phyloP scores from a whole-genome alignment of 2,797 vertebrate genomes.

The Myotis myotis region DNA sequence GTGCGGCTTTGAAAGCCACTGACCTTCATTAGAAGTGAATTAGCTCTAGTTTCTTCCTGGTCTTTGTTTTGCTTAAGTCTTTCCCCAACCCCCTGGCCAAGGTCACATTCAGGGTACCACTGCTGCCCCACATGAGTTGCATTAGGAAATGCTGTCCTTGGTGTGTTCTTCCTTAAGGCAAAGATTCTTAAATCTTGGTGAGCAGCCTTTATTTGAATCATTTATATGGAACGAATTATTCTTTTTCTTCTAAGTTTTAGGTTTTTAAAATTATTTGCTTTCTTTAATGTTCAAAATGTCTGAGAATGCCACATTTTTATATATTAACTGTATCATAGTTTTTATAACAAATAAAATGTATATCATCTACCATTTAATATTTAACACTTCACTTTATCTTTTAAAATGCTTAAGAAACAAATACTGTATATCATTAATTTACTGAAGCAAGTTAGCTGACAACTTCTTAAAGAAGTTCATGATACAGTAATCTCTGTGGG shows the following conservation, averaged over 20 bases:
- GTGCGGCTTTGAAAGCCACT: not conserved
- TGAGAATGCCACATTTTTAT: not conserved
- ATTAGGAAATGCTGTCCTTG: not conserved
- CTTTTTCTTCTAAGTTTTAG: not conserved
- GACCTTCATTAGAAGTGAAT: not conserved
- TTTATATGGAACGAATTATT: not conserved
- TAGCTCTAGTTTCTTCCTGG: not conserved
- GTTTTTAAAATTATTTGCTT: constrained; percentile 16
- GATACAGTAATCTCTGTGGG: not conserved
- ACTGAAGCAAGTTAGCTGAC: not conserved
- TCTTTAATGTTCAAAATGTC: not conserved
- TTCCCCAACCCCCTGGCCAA: not conserved
- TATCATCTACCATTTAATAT: not conserved
- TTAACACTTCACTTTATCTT: not conserved
- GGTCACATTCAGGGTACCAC: not conserved
- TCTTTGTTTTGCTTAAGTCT: not conserved
- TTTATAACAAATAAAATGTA: not conserved
- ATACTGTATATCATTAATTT: not conserved
- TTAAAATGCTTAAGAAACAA: constrained; percentile 21
- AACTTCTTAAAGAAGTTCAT: constrained; percentile 14
- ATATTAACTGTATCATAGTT: not conserved
- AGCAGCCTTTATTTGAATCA: not conserved
- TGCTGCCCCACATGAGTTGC: not conserved
- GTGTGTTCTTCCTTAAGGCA: not conserved
- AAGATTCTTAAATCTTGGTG: not conserved